Percentiles rank a stretch among this genome's conserved stretches.
phyloP scores from a whole-genome alignment of 2,113 vertebrate species.

The Oceanites oceanicus region DNA sequence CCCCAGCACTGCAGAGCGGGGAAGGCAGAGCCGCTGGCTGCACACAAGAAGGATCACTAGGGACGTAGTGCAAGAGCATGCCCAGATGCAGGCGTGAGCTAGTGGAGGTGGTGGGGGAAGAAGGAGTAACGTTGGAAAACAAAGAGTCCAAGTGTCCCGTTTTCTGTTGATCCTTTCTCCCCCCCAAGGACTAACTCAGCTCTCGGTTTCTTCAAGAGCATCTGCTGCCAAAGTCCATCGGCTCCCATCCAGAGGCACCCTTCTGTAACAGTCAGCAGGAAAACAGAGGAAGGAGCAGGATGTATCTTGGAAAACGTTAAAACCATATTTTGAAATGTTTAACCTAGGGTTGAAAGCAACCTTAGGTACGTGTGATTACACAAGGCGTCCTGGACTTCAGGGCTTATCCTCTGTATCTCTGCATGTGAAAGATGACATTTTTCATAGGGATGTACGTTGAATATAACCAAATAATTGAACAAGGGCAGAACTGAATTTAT shows the following conservation, averaged over 20 bases:
- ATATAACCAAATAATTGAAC: neutral
- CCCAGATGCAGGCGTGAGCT: neutral
- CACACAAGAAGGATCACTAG: too few species aligned
- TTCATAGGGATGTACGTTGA: neutral
- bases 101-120: neutral
- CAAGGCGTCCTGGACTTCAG: neutral
- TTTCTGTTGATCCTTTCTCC: neutral
- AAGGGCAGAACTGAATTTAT: neutral
- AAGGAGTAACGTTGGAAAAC: rapidly evolving
- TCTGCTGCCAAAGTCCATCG: neutral
- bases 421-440: neutral
- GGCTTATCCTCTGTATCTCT: neutral
- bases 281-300: neutral
- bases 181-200: neutral
- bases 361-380: neutral
- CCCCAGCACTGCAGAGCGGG: too few species aligned
- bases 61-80: too few species aligned
- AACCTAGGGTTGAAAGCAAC: neutral
- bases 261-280: neutral
- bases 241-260: neutral
- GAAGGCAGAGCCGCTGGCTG: too few species aligned
- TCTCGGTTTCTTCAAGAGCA: neutral
- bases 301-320: neutral
- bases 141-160: neutral
- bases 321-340: conserved; percentile 1